Evolutionary conservation across 2,113 vertebrate genomes (phyloP).

Genomic region (Pagrus major): DNA sequence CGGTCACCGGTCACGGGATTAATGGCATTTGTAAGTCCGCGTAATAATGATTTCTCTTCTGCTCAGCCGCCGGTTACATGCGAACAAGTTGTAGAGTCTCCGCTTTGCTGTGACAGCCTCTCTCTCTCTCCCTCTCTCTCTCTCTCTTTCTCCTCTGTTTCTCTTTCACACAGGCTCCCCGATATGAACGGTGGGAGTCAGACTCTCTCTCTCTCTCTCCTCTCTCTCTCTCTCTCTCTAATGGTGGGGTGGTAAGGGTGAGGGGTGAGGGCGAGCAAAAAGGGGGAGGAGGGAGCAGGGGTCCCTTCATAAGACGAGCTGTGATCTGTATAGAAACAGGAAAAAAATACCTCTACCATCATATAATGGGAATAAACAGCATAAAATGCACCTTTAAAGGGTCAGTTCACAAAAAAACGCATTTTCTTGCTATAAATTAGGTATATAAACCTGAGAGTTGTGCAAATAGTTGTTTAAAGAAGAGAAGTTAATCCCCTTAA

Average conservation of each 20-base stretch:
- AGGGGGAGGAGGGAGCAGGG: background rate
- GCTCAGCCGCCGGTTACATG: conserved; percentile 9
- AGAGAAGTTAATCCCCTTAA: too few species aligned
- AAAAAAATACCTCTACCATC: background rate
- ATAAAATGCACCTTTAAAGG: background rate
- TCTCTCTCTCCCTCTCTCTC: conserved; percentile 42
- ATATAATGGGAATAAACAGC: background rate
- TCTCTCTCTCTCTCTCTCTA: conserved; percentile 26
- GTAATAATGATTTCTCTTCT: background rate
- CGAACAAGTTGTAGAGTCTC: conserved; percentile 57
- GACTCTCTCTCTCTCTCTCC: conserved; percentile 43
- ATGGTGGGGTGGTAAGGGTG: conserved; percentile 14
- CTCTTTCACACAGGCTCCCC: conserved; percentile 26
- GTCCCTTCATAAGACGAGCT: background rate
- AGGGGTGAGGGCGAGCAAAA: conserved; percentile 23
- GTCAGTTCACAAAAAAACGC: background rate
- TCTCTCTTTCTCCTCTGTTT: conserved; percentile 48
- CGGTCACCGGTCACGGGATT: conserved; percentile 29
- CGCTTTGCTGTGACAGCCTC: conserved; percentile 47
- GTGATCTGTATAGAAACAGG: background rate
- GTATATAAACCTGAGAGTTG: too few species aligned
- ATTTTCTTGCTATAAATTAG: background rate
- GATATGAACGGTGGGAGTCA: conserved; percentile 59
- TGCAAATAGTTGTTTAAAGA: too few species aligned
- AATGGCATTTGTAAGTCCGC: conserved; percentile 45